phyloP scores from a whole-genome alignment of 2,888 invertebrate species.

The Diachrysia chrysitis region DNA sequence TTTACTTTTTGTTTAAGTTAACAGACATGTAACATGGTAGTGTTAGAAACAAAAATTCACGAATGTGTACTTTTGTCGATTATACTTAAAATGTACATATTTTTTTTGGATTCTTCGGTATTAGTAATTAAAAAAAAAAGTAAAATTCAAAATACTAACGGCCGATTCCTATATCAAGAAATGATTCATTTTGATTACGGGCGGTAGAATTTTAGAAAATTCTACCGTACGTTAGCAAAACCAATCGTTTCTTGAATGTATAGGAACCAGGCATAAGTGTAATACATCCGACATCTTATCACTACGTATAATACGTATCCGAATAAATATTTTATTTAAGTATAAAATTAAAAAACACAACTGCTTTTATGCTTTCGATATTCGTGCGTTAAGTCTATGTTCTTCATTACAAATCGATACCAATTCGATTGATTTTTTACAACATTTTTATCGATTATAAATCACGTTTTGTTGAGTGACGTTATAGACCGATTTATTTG shows the following conservation, averaged over 20 bases:
- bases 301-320: conserved; percentile 81
- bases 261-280: too few relatives aligned
- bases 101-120: conserved; percentile 44
- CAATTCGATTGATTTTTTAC: conserved; percentile 60
- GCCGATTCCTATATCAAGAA: too few relatives aligned
- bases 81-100: conserved; percentile 27
- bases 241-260: too few relatives aligned
- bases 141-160: conserved; percentile 60
- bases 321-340: conserved; percentile 85
- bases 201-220: too few relatives aligned
- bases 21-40: conserved; percentile 24
- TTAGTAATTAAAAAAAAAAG: conserved; percentile 35
- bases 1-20: conserved; percentile 34
- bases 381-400: conserved; percentile 72
- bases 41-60: conserved; percentile 26
- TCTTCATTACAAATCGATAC: conserved; percentile 57
- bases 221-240: too few relatives aligned
- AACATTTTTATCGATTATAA: conserved; percentile 52
- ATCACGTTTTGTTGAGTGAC: conserved; percentile 43
- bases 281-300: conserved; percentile 66
- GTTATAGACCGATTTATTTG: conserved; percentile 57
- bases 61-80: conserved; percentile 46
- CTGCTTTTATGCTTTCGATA: conserved; percentile 79
- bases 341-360: conserved; percentile 88
- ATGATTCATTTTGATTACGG: too few relatives aligned